Percentiles rank a stretch among this genome's conserved stretches.
These are phyloP conservation scores for Xenopus petersii DNA, from an alignment of 2,797 vertebrate species.

Conservation along the genomic window DNA sequence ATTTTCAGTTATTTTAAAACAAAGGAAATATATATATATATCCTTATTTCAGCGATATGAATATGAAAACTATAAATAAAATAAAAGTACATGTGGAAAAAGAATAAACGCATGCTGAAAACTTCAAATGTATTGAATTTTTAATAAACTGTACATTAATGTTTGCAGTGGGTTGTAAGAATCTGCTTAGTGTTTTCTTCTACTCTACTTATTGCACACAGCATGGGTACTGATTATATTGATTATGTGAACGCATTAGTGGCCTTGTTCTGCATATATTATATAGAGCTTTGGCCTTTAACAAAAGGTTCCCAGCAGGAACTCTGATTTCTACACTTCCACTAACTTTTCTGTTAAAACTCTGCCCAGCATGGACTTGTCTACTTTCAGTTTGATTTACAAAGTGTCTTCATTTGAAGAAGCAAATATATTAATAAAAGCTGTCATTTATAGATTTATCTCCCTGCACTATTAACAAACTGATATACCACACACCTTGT, in stretches of 20 bases:
- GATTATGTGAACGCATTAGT: slow-evolving; percentile 47
- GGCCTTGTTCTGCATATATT: slow-evolving; percentile 46
- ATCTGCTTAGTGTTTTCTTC: slow-evolving; percentile 31
- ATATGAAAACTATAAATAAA: slow-evolving; percentile 9
- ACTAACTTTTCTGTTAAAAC: slow-evolving; percentile 42
- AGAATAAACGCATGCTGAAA: background rate
- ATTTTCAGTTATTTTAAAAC: no score
- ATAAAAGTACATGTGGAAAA: slow-evolving; percentile 1
- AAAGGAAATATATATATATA: no score
- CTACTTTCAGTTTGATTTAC: background rate
- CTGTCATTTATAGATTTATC: no score
- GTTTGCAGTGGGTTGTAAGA: slow-evolving; percentile 13
- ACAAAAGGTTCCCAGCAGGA: slow-evolving; percentile 45
- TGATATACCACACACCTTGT: no score
- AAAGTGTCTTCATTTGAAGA: background rate
- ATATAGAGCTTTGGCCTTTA: slow-evolving; percentile 48
- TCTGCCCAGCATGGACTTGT: slow-evolving; percentile 24
- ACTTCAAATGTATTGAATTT: slow-evolving; percentile 15
- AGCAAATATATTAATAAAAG: background rate
- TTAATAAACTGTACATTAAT: slow-evolving; percentile 10
- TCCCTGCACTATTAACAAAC: no score
- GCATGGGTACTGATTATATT: slow-evolving; percentile 48
- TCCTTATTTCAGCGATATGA: no score
- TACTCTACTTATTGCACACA: slow-evolving; percentile 28
- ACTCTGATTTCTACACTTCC: slow-evolving; percentile 39